Evolutionary conservation across 2,888 invertebrate genomes (phyloP), one percentile per base, ranked within the genome.

Genomic region (Teleogryllus oceanicus): DNA sequence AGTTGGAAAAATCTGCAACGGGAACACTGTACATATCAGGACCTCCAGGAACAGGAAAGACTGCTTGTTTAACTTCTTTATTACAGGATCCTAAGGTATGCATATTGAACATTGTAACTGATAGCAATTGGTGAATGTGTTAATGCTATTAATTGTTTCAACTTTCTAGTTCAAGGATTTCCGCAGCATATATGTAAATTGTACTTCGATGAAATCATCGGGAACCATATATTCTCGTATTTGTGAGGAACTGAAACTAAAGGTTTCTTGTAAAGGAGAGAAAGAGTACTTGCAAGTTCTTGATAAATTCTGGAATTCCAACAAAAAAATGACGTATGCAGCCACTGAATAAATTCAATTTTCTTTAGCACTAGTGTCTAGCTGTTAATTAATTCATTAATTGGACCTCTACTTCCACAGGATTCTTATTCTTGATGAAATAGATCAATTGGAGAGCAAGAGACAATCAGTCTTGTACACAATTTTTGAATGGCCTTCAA

Each of bases 11-110:
- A 2, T 88, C 90, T 83, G 89, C 89, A 51, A 93, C 97, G 0
- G 94, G 93, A 1, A 95, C 96, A 21, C 85, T 99, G 79, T 99
- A 99, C 86, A 92, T 99, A 75, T 98, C 97, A 74, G 99, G 99
- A 1, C 96, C 97, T 49, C 99, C 99, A 0, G 99, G 99, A 10
- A 99, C 99, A 1, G 99, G 97, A 1, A 98, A 98, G 89, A 98
- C 98, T 0, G 97, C 97, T 0, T 93, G 94, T 81, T 88, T 98
- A 21, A 92, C 92, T 0, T 90, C 93, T 83, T 91, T 96, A 80
- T 87, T 97, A 80, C 88, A 92, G 74, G 88, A 91, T 77, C 87
- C 92, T 18, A 89, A 93, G 87, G 92, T 94, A 85, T 85, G 83
- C 74, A 80, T 62, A 50, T 50, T 62, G 37, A 37, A 37, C 5